Evolutionary conservation across 2,888 invertebrate genomes (phyloP).

Genomic region (Serripes groenlandicus): DNA sequence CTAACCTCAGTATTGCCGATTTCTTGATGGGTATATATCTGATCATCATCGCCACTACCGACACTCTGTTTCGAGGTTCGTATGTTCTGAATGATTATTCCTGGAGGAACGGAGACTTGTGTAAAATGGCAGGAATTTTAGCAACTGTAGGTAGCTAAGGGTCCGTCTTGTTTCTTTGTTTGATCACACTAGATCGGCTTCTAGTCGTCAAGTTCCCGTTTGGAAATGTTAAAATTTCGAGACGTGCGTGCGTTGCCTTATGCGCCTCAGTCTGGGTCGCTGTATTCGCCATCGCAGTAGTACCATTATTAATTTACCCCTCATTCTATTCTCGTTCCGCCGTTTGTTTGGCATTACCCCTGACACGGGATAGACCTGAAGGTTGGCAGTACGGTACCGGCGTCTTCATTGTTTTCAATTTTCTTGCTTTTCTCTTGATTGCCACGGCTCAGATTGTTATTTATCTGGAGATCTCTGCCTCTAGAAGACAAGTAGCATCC

Average conservation of each 20-base stretch:
- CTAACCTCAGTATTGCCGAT: constrained; percentile 68
- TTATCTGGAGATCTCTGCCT: constrained; percentile 75
- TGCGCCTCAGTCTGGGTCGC: constrained; percentile 76
- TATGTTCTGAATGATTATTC: constrained; percentile 68
- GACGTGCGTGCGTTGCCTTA: constrained; percentile 67
- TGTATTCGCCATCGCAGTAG: constrained; percentile 73
- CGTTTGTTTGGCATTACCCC: constrained; percentile 84
- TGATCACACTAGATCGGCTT: constrained; percentile 90
- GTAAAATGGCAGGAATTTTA: constrained; percentile 70
- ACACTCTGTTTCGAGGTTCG: constrained; percentile 60
- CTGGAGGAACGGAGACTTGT: constrained; percentile 70
- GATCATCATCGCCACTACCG: constrained; percentile 65
- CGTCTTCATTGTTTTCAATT: constrained; percentile 83
- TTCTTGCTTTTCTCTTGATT: constrained; percentile 80
- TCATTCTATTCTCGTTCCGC: constrained; percentile 81
- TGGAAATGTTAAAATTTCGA: constrained; percentile 75
- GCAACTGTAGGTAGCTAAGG: constrained; percentile 88
- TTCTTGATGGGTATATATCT: constrained; percentile 74
- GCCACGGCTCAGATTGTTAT: constrained; percentile 82
- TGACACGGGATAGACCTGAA: constrained; percentile 81
- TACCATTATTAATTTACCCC: constrained; percentile 79
- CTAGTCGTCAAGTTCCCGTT: constrained; percentile 89
- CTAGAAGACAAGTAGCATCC: constrained; percentile 10
- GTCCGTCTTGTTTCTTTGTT: constrained; percentile 89
- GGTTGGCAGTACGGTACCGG: constrained; percentile 85